A percentile compares a stretch with the other conserved stretches of the same genome.
Conservation (phyloP, 2,113 vertebrate species). For the Sphyrna mokarran region DNA sequence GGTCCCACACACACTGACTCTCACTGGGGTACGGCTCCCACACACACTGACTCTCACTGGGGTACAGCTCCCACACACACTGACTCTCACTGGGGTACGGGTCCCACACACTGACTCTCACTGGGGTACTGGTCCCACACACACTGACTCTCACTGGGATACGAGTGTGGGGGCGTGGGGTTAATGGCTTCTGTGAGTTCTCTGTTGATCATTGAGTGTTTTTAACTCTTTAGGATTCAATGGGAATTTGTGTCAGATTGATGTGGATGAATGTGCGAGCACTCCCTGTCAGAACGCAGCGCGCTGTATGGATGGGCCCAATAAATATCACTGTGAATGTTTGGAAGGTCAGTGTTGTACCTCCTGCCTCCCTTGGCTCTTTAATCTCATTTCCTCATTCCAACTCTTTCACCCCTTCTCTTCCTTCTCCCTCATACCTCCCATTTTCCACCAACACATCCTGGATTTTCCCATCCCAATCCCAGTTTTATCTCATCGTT, state of each 20-base stretch:
- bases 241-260: slow-evolving; percentile 77
- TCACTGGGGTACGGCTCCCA: background rate
- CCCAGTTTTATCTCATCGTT: background rate
- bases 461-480: background rate
- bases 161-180: too few species aligned
- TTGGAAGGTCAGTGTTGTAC: slow-evolving; percentile 67
- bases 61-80: background rate
- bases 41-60: background rate
- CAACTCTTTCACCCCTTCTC: background rate
- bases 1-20: background rate
- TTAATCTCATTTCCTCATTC: background rate
- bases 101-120: background rate
- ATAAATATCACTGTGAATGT: slow-evolving; percentile 86
- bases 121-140: too few species aligned
- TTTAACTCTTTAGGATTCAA: slow-evolving; percentile 72
- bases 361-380: background rate
- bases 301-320: slow-evolving; percentile 83
- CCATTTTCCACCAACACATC: background rate
- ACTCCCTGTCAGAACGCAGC: slow-evolving; percentile 89
- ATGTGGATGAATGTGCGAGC: slow-evolving; percentile 89
- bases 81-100: background rate
- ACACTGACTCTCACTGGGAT: background rate
- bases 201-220: background rate
- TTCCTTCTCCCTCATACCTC: background rate
- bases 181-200: background rate